Percentiles rank a stretch among this genome's conserved stretches.
These are phyloP conservation scores for Mesorhabditis spiculigera DNA, from an alignment of 2,888 invertebrate genomes.

Conservation along the genomic window DNA sequence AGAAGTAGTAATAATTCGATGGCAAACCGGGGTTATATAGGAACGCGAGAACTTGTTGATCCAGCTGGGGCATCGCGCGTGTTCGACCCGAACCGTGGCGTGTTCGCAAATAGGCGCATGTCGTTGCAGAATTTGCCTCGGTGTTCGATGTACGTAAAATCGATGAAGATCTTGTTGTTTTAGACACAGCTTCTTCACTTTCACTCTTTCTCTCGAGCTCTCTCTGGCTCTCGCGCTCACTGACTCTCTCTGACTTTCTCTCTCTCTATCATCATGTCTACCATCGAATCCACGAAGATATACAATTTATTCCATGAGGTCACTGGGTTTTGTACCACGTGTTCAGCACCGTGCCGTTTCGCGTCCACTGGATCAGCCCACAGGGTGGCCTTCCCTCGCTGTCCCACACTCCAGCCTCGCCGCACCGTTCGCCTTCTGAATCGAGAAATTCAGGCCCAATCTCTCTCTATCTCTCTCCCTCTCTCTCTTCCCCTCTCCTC, in stretches of 20 bases:
- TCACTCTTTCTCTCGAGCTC: too few species aligned
- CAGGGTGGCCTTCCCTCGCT: constrained; percentile 32
- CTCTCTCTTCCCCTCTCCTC: neutral
- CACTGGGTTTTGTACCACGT: constrained; percentile 34
- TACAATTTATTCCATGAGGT: neutral
- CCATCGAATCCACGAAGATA: constrained; percentile 23
- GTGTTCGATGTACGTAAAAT: too few species aligned
- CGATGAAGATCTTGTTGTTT: too few species aligned
- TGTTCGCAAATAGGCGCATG: too few species aligned
- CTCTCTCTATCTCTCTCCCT: neutral
- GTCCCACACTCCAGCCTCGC: constrained; percentile 30
- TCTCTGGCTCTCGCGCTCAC: too few species aligned
- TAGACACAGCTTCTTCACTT: too few species aligned
- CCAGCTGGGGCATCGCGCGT: too few species aligned
- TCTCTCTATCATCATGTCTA: constrained; percentile 11
- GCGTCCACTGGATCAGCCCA: constrained; percentile 38
- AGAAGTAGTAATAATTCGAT: too few species aligned
- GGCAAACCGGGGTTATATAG: too few species aligned
- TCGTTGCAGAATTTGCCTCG: too few species aligned
- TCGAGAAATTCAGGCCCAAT: neutral
- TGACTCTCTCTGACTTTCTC: constrained; percentile 4
- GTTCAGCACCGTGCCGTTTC: constrained; percentile 25
- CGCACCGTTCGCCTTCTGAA: constrained; percentile 35
- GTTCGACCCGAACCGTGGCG: too few species aligned
- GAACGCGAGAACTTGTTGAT: too few species aligned